Evolutionary conservation across 2,113 vertebrate species (phyloP), one percentile per base, ranked within the genome.

Genomic region (Cynocephalus volans): DNA sequence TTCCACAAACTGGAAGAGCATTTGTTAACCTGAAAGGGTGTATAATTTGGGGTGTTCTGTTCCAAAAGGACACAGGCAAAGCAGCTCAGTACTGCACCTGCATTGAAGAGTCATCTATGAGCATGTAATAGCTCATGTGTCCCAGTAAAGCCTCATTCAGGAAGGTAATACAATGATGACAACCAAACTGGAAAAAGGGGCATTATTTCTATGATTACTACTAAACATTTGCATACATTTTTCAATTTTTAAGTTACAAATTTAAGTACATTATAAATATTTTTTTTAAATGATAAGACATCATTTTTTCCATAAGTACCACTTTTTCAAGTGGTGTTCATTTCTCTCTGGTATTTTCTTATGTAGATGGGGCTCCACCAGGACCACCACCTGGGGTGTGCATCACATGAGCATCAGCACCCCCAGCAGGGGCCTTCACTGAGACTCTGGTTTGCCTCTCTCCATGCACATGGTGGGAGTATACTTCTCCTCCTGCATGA

Each of bases 161-260:
- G 69, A 85, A 65, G 60, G 36, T 80, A 23, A 33, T 3, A 82
- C 6, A 28, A 28, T 1, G 18, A 76, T 0, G 6, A 56, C 31
- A 73, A 67, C 26, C 15, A 45, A 56, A 48, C 5, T 73, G 36
- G 15, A 28, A 23, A 76, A 92, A 24, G 52, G 28, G 56, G 13
- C 1, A 36, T 70, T 52, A 65, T 48, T 87, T 83, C 45, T 33
- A n/a, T 41, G 23, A 75, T 31, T 79, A 82, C 52, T 58, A 77
- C 33, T 70, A 41, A 36, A 88, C 0, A 41, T n/a, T 48, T 33
- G 28, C 41, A 72, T 6, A 62, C 1, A 28, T 6, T 75, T 80
- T 95, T 54, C 17, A 8, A 73, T n/a, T 84, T 93, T 92, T 65
- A 70, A 70, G 28, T 62, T 88, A 33, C 12, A 88, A 48, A 56